Percentiles rank a stretch among this genome's conserved stretches.
Evolutionary conservation across 1,140 invertebrate genomes (phyloP).

Genomic region (Trypoxylus dichotomus): DNA sequence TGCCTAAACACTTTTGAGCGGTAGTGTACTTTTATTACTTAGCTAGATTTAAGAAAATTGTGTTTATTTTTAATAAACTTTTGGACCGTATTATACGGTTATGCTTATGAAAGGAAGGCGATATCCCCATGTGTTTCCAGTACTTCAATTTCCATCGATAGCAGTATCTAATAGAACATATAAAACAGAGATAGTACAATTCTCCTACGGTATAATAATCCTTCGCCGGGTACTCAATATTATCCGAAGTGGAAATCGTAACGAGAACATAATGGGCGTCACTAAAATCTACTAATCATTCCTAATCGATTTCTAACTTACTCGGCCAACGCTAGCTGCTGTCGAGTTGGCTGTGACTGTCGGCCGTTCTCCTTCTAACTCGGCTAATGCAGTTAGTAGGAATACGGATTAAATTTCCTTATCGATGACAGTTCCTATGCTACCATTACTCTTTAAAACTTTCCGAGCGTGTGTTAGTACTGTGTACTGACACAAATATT

Average conservation of each 20-base stretch:
- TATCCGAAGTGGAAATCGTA: not conserved
- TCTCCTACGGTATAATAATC: not conserved
- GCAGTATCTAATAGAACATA: not conserved
- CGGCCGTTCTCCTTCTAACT: not conserved
- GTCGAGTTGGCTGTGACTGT: not conserved
- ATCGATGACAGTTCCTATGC: not conserved
- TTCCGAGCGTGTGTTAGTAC: not conserved
- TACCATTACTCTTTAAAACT: not conserved
- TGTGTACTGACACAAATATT: not conserved
- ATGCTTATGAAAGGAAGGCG: too few relatives aligned
- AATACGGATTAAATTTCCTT: conserved; percentile 14
- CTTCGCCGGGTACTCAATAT: not conserved
- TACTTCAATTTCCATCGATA: too few relatives aligned
- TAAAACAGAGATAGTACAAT: not conserved
- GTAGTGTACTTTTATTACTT: too few relatives aligned
- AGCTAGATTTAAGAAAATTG: too few relatives aligned
- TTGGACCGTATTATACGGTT: too few relatives aligned
- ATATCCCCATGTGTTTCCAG: too few relatives aligned
- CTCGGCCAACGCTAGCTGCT: not conserved
- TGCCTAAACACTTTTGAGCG: too few relatives aligned
- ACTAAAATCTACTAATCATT: conserved; percentile 18
- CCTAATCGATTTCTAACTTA: conserved; percentile 17
- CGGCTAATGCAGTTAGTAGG: not conserved
- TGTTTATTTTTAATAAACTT: too few relatives aligned
- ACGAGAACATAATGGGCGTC: not conserved